Conservation (phyloP, 2,888 invertebrate species). For the Cosmorhoe ocellata region DNA sequence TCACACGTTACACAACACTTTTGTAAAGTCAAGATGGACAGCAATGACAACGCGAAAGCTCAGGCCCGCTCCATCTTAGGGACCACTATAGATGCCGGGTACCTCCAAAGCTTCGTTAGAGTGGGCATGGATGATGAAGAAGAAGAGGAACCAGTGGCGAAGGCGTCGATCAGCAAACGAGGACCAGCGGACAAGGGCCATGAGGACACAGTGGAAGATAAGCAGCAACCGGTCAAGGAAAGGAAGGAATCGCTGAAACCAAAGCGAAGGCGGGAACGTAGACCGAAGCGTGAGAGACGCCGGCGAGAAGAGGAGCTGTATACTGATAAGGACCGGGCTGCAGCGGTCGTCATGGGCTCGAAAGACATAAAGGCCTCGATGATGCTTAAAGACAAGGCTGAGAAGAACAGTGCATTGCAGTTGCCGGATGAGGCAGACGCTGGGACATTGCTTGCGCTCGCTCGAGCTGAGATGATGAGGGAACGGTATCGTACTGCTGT, state of each 20-base stretch:
- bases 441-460: conserved; percentile 88
- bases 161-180: conserved; percentile 72
- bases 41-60: conserved; percentile 66
- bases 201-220: conserved; percentile 56
- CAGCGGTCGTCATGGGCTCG: conserved; percentile 93
- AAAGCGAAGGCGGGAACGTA: conserved; percentile 59
- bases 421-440: conserved; percentile 91
- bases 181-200: conserved; percentile 59
- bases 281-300: conserved; percentile 66
- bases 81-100: conserved; percentile 87
- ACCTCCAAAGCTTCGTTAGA: conserved; percentile 90
- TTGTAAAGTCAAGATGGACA: conserved; percentile 47
- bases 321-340: conserved; percentile 95
- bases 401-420: conserved; percentile 86
- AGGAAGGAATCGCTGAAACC: conserved; percentile 65
- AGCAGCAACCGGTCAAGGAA: conserved; percentile 56
- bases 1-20: conserved; percentile 58
- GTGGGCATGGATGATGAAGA: conserved; percentile 84
- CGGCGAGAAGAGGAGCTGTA: conserved; percentile 88
- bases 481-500: conserved; percentile 88
- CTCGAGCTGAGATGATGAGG: conserved; percentile 88
- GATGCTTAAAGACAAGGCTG: conserved; percentile 89
- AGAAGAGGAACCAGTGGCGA: conserved; percentile 53
- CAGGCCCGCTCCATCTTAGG: conserved; percentile 84
- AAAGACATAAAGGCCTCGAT: conserved; percentile 93